Conservation (phyloP, 2,888 invertebrate species). For the Disparrhopalites patrizii region DNA sequence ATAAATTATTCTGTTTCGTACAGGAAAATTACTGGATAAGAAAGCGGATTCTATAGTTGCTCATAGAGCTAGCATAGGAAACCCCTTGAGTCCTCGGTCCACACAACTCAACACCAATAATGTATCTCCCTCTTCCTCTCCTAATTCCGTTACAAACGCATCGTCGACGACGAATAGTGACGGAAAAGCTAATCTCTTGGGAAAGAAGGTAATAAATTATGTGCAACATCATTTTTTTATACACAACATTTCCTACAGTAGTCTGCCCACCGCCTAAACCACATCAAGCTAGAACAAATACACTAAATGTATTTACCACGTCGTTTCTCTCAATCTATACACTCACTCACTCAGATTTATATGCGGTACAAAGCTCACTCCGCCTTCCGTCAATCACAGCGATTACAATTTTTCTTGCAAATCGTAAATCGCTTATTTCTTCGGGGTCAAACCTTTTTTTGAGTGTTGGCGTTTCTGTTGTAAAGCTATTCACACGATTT, state of each 20-base stretch:
- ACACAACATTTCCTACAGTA: too few species aligned
- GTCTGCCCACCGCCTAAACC: too few species aligned
- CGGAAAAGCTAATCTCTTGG: conserved; percentile 34
- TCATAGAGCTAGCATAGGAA: conserved; percentile 33
- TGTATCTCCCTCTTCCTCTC: conserved; percentile 36
- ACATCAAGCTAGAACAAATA: background rate
- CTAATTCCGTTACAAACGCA: conserved; percentile 32
- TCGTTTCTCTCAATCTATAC: too few species aligned
- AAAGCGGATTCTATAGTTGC: conserved; percentile 54
- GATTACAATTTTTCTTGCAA: too few species aligned
- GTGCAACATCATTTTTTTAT: too few species aligned
- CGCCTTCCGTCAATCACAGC: too few species aligned
- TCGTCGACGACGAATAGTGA: conserved; percentile 34
- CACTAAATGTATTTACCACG: background rate
- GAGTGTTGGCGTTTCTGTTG: too few species aligned
- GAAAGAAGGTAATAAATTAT: conserved; percentile 30
- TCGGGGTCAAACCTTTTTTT: too few species aligned
- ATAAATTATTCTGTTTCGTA: conserved; percentile 42
- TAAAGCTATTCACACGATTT: too few species aligned
- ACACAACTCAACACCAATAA: conserved; percentile 34
- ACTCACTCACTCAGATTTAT: too few species aligned
- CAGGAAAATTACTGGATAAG: conserved; percentile 65
- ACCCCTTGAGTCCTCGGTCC: conserved; percentile 41
- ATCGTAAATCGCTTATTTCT: too few species aligned
- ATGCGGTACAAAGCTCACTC: too few species aligned